Evolutionary conservation across 2,888 invertebrate genomes (phyloP).

Genomic region (Boloria selene): DNA sequence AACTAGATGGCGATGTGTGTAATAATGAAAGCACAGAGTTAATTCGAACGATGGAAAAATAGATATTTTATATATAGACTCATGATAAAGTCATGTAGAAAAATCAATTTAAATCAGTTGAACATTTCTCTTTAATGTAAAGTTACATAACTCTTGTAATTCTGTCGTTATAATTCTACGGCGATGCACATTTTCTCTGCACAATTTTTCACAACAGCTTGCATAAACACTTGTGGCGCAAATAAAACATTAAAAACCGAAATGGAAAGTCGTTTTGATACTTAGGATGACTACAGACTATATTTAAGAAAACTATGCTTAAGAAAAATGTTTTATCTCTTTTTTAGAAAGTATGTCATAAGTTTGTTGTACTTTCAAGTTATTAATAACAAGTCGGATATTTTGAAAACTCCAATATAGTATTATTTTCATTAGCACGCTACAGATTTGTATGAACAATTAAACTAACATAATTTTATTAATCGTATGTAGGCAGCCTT

Average conservation of each 20-base stretch:
- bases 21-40: no score
- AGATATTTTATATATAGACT: no score
- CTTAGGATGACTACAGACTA: slow-evolving; percentile 34
- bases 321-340: no score
- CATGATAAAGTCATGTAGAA: background rate
- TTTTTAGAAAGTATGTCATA: no score
- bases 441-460: background rate
- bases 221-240: slow-evolving; percentile 50
- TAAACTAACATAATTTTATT: no score
- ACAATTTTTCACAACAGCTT: slow-evolving; percentile 46
- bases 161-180: slow-evolving; percentile 20
- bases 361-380: no score
- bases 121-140: slow-evolving; percentile 1
- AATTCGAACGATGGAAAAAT: no score
- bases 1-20: no score
- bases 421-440: no score
- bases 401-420: no score
- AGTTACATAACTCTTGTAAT: slow-evolving; percentile 8
- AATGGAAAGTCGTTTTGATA: slow-evolving; percentile 67
- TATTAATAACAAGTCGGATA: no score
- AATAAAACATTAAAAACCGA: slow-evolving; percentile 55
- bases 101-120: background rate
- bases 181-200: slow-evolving; percentile 25
- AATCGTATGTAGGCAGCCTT: slow-evolving; percentile 9
- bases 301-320: no score